Evolutionary conservation across 2,888 invertebrate species (phyloP).

Genomic region (Megaustenia siamemsis): DNA sequence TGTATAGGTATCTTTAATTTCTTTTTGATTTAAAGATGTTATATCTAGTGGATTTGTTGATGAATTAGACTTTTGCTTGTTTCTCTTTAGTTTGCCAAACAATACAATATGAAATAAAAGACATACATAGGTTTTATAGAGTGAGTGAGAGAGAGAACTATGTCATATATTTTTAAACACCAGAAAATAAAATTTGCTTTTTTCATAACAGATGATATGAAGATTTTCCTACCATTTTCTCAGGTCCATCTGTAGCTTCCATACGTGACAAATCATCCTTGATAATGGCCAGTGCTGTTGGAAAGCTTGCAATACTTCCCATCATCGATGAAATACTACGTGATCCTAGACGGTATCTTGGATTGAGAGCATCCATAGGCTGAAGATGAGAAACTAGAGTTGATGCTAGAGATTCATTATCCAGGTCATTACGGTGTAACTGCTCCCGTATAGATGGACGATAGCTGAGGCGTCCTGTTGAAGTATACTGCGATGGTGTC

Average conservation of each 20-base stretch:
- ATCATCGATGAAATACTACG: conserved; percentile 48
- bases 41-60: no score
- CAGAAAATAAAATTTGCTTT: no score
- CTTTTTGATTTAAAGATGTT: no score
- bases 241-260: conserved; percentile 33
- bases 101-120: no score
- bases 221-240: conserved; percentile 21
- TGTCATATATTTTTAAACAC: no score
- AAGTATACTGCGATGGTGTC: conserved; percentile 44
- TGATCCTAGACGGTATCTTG: conserved; percentile 42
- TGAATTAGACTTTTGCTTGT: no score
- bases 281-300: conserved; percentile 48
- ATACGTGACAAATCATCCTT: conserved; percentile 50
- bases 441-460: conserved; percentile 41
- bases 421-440: conserved; percentile 37
- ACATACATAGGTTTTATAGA: no score
- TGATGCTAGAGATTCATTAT: conserved; percentile 51
- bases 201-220: no score
- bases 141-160: no score
- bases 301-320: conserved; percentile 49
- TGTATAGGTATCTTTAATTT: no score
- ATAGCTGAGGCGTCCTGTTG: conserved; percentile 40
- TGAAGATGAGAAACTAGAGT: conserved; percentile 48
- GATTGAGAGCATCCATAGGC: conserved; percentile 40
- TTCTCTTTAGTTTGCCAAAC: no score